These are phyloP conservation scores for Chrysomallon squamiferum DNA, from an alignment of 1,140 invertebrate species.

Conservation along the genomic window DNA sequence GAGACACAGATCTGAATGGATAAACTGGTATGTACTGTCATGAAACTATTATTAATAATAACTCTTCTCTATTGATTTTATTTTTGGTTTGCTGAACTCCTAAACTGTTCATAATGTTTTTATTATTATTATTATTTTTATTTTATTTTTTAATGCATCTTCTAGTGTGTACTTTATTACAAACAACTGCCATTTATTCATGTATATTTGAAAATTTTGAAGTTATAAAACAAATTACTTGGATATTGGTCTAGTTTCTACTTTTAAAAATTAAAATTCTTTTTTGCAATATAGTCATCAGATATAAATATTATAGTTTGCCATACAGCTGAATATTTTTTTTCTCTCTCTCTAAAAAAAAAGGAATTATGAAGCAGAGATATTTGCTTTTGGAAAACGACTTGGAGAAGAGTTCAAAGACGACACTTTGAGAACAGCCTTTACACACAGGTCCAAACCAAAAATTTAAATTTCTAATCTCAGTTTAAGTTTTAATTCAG, in stretches of 20 bases:
- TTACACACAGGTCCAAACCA: conserved; percentile 71
- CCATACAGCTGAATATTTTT: neutral
- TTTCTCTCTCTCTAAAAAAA: too few relatives aligned
- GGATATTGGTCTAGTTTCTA: too few relatives aligned
- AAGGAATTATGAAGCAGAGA: conserved; percentile 87
- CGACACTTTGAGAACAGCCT: conserved; percentile 75
- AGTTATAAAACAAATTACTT: too few relatives aligned
- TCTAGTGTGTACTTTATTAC: neutral
- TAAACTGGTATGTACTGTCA: conserved; percentile 44
- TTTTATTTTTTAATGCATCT: neutral
- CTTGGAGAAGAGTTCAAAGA: conserved; percentile 83
- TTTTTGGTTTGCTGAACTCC: neutral
- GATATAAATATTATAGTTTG: too few relatives aligned
- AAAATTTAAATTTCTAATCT: neutral
- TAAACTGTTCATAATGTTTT: neutral
- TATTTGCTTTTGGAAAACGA: conserved; percentile 86
- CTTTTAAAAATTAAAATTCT: too few relatives aligned
- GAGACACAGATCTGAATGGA: conserved; percentile 47
- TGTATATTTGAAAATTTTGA: neutral
- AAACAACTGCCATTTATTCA: neutral
- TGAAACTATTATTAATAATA: neutral
- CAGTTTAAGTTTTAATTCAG: conserved; percentile 8
- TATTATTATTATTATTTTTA: neutral
- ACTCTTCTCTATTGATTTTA: neutral
- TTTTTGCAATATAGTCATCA: too few relatives aligned